Conservation (phyloP, 2,113 vertebrate species). For the Irena cyanogastra region DNA sequence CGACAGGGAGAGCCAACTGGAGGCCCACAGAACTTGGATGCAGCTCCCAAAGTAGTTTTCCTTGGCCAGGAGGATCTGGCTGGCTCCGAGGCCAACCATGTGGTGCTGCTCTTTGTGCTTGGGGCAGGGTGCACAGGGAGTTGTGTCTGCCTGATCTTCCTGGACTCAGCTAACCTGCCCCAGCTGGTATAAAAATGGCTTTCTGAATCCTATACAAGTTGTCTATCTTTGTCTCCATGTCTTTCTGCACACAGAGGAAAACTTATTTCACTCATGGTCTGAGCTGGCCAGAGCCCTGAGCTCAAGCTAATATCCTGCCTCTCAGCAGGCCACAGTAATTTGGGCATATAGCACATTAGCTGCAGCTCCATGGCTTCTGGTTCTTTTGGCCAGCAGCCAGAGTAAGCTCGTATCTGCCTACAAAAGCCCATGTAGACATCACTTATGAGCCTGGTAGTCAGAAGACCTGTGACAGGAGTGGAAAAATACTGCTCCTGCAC, state of each 20-base stretch:
- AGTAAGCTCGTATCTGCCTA: conserved; percentile 55
- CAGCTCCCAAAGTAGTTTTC: conserved; percentile 23
- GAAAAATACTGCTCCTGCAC: conserved; percentile 53
- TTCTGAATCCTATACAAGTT: background rate
- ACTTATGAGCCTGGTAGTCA: conserved; percentile 27
- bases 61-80: conserved; percentile 23
- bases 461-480: conserved; percentile 38
- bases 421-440: conserved; percentile 54
- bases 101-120: background rate
- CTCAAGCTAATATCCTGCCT: conserved; percentile 56
- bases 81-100: background rate
- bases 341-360: conserved; percentile 53
- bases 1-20: conserved; percentile 7
- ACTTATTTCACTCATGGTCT: background rate
- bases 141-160: background rate
- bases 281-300: conserved; percentile 25
- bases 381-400: conserved; percentile 50
- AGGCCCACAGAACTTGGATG: conserved; percentile 33
- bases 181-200: background rate
- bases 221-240: background rate
- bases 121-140: background rate
- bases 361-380: conserved; percentile 57
- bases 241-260: background rate
- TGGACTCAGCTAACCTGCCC: background rate
- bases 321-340: conserved; percentile 60